phyloP scores from a whole-genome alignment of 30 jellyfish, hydroid and myxozoan genomes.

The Hydra vulgaris region DNA sequence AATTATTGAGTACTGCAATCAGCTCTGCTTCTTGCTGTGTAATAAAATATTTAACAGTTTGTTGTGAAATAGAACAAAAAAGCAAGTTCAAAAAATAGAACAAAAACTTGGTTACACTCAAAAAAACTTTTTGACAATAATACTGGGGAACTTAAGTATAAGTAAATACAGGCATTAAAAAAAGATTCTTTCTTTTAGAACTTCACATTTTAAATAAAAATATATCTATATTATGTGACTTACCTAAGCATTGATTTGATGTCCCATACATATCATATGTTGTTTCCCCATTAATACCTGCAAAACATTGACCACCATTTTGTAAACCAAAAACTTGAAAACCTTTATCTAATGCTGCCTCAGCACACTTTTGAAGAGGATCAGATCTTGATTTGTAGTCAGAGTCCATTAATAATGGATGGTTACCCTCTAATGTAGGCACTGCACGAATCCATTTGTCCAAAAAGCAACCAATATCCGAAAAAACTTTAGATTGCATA shows the following conservation, averaged over 20 bases:
- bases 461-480: conserved; percentile 82
- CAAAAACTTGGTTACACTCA: too few species aligned
- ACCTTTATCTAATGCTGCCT: conserved; percentile 90
- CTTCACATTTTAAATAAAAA: too few species aligned
- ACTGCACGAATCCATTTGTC: conserved; percentile 92
- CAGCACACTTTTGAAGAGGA: conserved; percentile 95
- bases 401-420: conserved; percentile 75
- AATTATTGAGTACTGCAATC: too few species aligned
- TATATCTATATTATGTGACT: too few species aligned
- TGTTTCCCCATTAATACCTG: conserved; percentile 65
- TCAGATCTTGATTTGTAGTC: conserved; percentile 79
- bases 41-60: too few species aligned
- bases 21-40: too few species aligned
- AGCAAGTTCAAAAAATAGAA: too few species aligned
- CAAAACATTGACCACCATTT: conserved; percentile 98
- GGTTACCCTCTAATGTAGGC: conserved; percentile 96
- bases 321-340: conserved; percentile 76
- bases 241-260: conserved; percentile 72
- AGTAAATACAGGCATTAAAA: too few species aligned
- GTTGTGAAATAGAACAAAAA: too few species aligned
- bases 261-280: conserved; percentile 76
- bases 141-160: too few species aligned
- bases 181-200: too few species aligned
- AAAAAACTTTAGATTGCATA: conserved; percentile 66
- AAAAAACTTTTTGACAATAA: too few species aligned